Base-by-base conservation (phyloP, 2,888 invertebrate species). In the Mesorhabditis belari region DNA sequence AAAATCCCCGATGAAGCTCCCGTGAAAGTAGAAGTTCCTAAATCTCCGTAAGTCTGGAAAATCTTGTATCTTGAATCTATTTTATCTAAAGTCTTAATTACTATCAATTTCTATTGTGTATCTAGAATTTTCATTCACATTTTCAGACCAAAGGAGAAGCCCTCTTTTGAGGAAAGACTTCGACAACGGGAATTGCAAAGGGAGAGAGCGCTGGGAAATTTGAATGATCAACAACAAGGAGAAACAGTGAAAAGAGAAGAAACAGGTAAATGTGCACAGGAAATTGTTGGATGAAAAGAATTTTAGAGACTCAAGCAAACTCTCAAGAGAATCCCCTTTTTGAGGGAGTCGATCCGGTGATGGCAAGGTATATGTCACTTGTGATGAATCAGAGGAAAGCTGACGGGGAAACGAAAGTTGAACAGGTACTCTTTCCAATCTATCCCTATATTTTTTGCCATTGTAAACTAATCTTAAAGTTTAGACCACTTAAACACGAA, bases 331-430 rank as follows among this genome's bases (percentile, higher is more conserved):
- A 44, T 25, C 23, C 17, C 5, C 9, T 55, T 1, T 60, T 57
- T 24, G 44, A 58, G 23, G 68, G 64, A 49, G 64, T 73, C 17
- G 69, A 73, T 62, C 73, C 73, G 4, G 62, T 71, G 9, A 71
- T 73, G 73, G 67, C 67, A 17, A 61, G 67, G 26, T 73, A 73
- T 50, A 73, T 73, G 73, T 55, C 61, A 25, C 52, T 64, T 49
- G 63, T 73, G 5, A 62, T 70, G 56, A 61, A 62, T 5, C 52
- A 64, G 12, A 59, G 67, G 26, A 52, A 29, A 21, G 28, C 3
- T 56, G 61, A 52, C 35, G 56, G 1, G n/a, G 44, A 35, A 35
- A n/a, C 44, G 12, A n/a, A 35, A 35, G 44, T n/a, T n/a, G n/a
- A n/a, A n/a, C n/a, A n/a, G n/a, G n/a, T n/a, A n/a, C n/a, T n/a